phyloP scores from a whole-genome alignment of 1,140 invertebrate species.

The Homalodisca vitripennis region DNA sequence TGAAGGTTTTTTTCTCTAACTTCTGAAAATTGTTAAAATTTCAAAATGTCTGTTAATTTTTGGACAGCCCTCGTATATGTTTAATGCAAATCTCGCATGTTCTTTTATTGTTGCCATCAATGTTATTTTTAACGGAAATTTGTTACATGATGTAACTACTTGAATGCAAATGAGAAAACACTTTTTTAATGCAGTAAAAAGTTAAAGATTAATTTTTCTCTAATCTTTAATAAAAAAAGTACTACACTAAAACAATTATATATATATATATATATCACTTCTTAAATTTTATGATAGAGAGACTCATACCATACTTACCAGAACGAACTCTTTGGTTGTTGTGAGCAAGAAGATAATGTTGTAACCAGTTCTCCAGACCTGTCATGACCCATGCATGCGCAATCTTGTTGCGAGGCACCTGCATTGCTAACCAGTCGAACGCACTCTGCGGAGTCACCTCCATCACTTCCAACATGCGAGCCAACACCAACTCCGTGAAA shows the following conservation, averaged over 20 bases:
- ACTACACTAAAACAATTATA: background rate
- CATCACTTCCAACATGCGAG: constrained; percentile 86
- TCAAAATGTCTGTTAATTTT: too few species aligned
- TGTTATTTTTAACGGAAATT: too few species aligned
- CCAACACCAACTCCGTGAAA: constrained; percentile 84
- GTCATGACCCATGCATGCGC: constrained; percentile 86
- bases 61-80: too few species aligned
- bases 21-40: too few species aligned
- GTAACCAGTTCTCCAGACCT: constrained; percentile 85
- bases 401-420: constrained; percentile 83
- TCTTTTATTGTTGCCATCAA: too few species aligned
- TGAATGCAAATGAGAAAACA: too few species aligned
- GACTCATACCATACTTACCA: constrained; percentile 50
- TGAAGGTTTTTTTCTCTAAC: too few species aligned
- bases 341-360: constrained; percentile 84
- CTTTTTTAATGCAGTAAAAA: too few species aligned
- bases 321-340: constrained; percentile 81
- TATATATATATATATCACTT: background rate
- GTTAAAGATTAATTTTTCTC: constrained; percentile 10
- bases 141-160: too few species aligned
- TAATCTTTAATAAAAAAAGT: background rate
- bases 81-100: too few species aligned
- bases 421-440: constrained; percentile 86
- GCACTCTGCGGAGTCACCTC: constrained; percentile 87
- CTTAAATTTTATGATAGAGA: too few species aligned